A percentile compares a stretch with the other conserved stretches of the same genome.
Conservation (phyloP, 2,888 invertebrate genomes). For the Elaeidobius kamerunicus region DNA sequence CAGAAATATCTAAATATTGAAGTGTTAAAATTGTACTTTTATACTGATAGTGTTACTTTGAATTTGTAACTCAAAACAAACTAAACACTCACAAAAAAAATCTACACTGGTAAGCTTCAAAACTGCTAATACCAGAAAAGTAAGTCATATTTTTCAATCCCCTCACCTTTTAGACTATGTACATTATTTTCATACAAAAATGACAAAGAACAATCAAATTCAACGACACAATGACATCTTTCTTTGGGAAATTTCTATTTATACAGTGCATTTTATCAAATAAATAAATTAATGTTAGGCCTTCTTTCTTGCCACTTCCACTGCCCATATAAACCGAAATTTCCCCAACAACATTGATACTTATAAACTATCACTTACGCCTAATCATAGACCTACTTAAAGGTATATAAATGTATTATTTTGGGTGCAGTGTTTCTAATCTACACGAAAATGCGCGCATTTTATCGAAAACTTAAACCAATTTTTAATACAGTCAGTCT, state of each 20-base stretch:
- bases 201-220: conserved; percentile 30
- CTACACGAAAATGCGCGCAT: conserved; percentile 3
- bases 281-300: conserved; percentile 11
- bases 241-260: not conserved
- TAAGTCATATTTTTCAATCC: too few species aligned
- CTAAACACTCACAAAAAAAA: too few species aligned
- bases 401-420: conserved; percentile 5
- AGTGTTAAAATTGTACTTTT: too few species aligned
- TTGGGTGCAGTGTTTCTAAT: conserved; percentile 15
- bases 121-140: too few species aligned
- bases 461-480: conserved; percentile 14
- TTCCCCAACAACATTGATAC: conserved; percentile 18
- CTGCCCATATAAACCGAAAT: conserved; percentile 2
- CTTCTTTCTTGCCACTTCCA: not conserved
- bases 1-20: not conserved
- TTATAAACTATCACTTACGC: conserved; percentile 11
- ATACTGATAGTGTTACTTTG: too few species aligned
- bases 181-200: conserved; percentile 27
- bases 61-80: too few species aligned
- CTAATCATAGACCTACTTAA: conserved; percentile 6
- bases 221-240: conserved; percentile 28
- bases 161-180: conserved; percentile 19
- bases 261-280: not conserved
- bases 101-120: too few species aligned
- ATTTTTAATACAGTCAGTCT: conserved; percentile 26